Evolutionary conservation across 2,797 vertebrate species (phyloP), one percentile per base, ranked within the genome.

Genomic region (Tinamus major): DNA sequence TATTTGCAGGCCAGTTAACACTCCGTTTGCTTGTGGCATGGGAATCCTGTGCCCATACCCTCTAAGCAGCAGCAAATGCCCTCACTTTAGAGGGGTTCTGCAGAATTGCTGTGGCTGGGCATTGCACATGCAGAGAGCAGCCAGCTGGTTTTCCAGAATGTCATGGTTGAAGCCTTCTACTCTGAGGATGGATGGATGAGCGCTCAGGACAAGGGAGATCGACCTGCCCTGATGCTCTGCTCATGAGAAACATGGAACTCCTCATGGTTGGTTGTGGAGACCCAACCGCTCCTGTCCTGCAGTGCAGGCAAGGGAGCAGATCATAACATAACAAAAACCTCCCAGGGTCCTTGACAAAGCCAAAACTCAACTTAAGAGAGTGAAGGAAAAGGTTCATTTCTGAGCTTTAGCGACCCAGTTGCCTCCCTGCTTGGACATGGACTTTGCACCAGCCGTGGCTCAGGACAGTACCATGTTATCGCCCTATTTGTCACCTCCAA

Each of bases 11-110:
- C 67, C 85, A 86, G 69, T 51, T 15, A 72, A 4, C 77, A 44
- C 92, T 94, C n/a, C 35, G 7, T 76, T 87, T 69, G 74, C 79
- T 79, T 65, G 76, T 37, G 41, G 90, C 0, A 0, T 86, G 70
- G 41, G 48, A 69, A 61, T 49, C 42, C 75, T 72, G 79, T n/a
- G 58, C 63, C 86, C 59, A 27, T 46, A 31, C 23, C 23, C 59
- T 81, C 79, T 27, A 55, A 56, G 12, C 87, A 69, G 64, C 69
- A 86, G 42, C 55, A 70, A 46, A 81, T 81, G 81, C 77, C 59
- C 58, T 62, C 12, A 35, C 31, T 62, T 71, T 6, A 59, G 19
- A 35, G 46, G 76, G 77, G 49, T 68, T 53, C 62, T 3, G 11
- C 20, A 11, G 82, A 37, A 33, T 23, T 31, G 35, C 26, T 75